Conservation (phyloP, 2,888 invertebrate genomes). For the Harpalus rufipes region DNA sequence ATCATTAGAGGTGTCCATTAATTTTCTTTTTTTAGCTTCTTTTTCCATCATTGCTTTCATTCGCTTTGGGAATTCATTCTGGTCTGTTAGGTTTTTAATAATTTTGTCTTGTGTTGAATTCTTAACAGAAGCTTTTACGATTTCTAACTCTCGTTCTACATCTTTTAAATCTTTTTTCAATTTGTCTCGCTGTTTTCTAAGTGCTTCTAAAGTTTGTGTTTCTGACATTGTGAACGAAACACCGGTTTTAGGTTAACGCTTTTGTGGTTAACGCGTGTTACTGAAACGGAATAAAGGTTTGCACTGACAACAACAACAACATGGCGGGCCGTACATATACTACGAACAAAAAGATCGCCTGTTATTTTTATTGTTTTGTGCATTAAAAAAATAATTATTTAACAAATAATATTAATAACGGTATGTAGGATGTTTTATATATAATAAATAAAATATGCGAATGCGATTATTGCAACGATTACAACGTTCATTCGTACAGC, state of each 20-base stretch:
- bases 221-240: background rate
- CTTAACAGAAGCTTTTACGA: background rate
- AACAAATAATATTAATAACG: no score
- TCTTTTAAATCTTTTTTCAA: background rate
- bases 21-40: background rate
- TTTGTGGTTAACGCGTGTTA: no score
- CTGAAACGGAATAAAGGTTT: no score
- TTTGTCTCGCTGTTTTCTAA: background rate
- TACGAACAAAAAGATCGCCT: no score
- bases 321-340: no score
- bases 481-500: background rate
- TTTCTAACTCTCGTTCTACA: background rate
- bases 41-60: background rate
- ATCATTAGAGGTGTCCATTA: background rate
- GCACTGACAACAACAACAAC: no score
- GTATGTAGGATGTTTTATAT: no score
- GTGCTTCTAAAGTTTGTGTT: constrained; percentile 2
- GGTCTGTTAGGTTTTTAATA: background rate
- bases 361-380: no score
- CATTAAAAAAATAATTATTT: no score
- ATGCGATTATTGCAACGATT: no score
- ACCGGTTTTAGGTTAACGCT: background rate
- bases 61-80: background rate
- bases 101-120: background rate
- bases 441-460: no score